phyloP scores from a whole-genome alignment of 2,888 invertebrate genomes.

The Hymenopus coronatus region DNA sequence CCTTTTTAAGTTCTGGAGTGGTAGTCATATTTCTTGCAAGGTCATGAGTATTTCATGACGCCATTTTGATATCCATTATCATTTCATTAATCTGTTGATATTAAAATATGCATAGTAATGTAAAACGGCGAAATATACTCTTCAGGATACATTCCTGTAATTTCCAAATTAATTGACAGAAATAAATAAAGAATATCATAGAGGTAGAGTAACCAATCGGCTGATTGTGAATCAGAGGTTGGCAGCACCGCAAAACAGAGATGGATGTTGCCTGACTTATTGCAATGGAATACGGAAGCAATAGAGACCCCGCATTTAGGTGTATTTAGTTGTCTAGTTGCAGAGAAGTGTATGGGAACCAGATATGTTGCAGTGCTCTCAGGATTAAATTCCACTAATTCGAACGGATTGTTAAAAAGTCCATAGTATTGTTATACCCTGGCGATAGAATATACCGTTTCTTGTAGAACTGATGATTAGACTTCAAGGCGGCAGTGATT shows the following conservation, averaged over 20 bases:
- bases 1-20: not conserved
- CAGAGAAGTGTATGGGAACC: no score
- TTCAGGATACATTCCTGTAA: not conserved
- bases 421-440: no score
- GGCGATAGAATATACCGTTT: no score
- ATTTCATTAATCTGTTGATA: not conserved
- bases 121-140: no score
- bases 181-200: no score
- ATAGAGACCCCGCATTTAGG: not conserved
- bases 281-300: slow-evolving; percentile 10
- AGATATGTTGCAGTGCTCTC: no score
- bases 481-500: no score
- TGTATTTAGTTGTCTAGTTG: not conserved
- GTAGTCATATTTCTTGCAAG: slow-evolving; percentile 4
- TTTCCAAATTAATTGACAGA: not conserved
- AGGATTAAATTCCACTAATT: no score
- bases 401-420: no score
- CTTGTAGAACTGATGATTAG: no score
- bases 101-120: not conserved
- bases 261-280: slow-evolving; percentile 14
- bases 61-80: slow-evolving; percentile 14
- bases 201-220: not conserved
- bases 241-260: not conserved
- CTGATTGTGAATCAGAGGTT: not conserved
- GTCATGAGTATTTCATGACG: not conserved